phyloP scores from a whole-genome alignment of 2,797 vertebrate genomes.

The Pteronotus mesoamericanus region DNA sequence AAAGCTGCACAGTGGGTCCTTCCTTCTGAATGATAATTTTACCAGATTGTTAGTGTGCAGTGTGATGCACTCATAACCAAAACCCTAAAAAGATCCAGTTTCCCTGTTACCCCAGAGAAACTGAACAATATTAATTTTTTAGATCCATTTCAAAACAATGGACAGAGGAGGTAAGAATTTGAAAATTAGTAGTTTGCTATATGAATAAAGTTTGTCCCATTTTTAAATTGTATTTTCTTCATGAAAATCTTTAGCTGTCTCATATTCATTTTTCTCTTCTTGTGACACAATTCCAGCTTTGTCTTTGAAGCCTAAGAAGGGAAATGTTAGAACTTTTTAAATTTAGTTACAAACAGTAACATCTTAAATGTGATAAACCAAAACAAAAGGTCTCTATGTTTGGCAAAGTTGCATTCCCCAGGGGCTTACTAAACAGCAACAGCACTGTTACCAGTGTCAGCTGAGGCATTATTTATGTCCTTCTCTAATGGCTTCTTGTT shows the following conservation, averaged over 20 bases:
- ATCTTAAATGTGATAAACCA: constrained; percentile 56
- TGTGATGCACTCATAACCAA: not conserved
- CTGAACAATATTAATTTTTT: constrained; percentile 30
- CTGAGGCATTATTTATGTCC: constrained; percentile 49
- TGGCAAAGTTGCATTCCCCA: constrained; percentile 23
- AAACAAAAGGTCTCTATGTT: constrained; percentile 63
- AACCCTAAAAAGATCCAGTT: not conserved
- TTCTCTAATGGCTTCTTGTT: constrained; percentile 57
- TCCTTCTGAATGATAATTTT: constrained; percentile 10
- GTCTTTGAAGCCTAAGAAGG: constrained; percentile 42
- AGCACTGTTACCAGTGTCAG: constrained; percentile 53
- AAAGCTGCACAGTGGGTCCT: not conserved
- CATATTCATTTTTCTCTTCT: not conserved
- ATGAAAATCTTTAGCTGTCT: not conserved
- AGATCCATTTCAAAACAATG: constrained; percentile 30
- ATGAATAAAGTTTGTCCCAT: not conserved
- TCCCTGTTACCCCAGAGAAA: not conserved
- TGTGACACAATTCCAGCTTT: constrained; percentile 41
- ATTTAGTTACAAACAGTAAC: constrained; percentile 47
- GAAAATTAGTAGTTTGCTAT: not conserved
- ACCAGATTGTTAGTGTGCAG: not conserved
- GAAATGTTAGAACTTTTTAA: constrained; percentile 16
- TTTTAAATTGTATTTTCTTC: constrained; percentile 43
- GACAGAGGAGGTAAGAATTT: not conserved
- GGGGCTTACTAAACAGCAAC: constrained; percentile 55